Percentiles rank a stretch among this genome's conserved stretches.
Conservation (phyloP, 2,888 invertebrate genomes). For the Mantis religiosa region DNA sequence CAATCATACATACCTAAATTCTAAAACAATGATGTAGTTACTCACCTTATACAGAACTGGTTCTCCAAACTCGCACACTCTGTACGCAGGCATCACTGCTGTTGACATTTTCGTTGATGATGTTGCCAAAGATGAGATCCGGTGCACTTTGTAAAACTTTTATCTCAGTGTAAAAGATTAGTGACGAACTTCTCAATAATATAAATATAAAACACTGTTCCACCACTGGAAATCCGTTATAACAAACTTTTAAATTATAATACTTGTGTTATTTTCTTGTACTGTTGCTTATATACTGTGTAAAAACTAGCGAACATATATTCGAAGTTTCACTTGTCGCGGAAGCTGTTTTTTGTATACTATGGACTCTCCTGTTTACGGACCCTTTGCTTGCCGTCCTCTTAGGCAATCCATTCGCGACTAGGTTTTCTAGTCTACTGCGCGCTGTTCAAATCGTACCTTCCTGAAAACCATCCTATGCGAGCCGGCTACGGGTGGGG, state of each 20-base stretch:
- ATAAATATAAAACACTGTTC: not conserved
- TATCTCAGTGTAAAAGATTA: not conserved
- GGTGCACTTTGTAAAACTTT: not conserved
- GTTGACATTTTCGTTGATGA: conserved; percentile 57
- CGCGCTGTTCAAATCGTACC: not conserved
- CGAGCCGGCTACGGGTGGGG: not conserved
- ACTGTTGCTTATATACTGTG: not conserved
- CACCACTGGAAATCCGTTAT: not conserved
- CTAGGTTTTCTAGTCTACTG: not conserved
- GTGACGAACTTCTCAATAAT: not conserved
- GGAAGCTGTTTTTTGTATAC: not conserved
- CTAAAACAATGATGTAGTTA: not conserved
- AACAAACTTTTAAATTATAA: not conserved
- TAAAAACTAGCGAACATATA: not conserved
- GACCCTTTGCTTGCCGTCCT: not conserved
- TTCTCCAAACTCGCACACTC: conserved; percentile 68
- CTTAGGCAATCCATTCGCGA: not conserved
- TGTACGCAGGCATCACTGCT: conserved; percentile 70
- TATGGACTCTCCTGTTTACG: not conserved
- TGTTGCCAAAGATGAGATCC: not conserved
- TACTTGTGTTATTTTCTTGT: not conserved
- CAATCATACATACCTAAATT: no score
- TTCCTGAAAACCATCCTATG: not conserved
- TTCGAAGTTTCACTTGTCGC: not conserved
- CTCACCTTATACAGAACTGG: conserved; percentile 63